Conservation (phyloP, 2,797 vertebrate species). For the Neostethus bicornis region DNA sequence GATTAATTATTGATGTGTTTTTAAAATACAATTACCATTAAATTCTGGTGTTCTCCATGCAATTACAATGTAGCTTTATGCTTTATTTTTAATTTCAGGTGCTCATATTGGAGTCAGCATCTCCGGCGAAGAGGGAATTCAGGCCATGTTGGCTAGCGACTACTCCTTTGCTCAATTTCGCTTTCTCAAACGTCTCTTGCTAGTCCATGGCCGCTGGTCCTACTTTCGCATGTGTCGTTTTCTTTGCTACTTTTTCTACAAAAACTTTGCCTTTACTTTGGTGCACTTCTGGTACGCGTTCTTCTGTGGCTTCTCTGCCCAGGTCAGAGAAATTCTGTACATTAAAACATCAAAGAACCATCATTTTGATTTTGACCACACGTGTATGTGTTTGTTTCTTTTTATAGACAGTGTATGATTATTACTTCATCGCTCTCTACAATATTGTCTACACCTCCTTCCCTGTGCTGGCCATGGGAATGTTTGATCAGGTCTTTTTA, state of each 20-base stretch:
- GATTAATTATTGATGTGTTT: no score
- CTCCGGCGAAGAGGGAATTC: constrained; percentile 95
- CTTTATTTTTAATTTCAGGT: constrained; percentile 65
- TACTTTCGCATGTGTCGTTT: constrained; percentile 98
- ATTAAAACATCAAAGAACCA: background rate
- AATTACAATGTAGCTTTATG: background rate
- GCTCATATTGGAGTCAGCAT: constrained; percentile 95
- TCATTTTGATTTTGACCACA: constrained; percentile 9
- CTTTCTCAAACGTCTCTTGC: constrained; percentile 91
- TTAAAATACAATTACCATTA: no score
- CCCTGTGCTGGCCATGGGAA: constrained; percentile 95
- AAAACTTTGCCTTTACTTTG: constrained; percentile 99
- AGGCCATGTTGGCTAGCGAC: constrained; percentile 91
- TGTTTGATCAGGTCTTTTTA: constrained; percentile 91
- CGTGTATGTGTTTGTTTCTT: constrained; percentile 24
- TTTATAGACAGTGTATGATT: constrained; percentile 87
- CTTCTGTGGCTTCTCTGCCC: constrained; percentile 96
- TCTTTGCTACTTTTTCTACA: constrained; percentile 98
- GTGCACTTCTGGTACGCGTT: constrained; percentile 99
- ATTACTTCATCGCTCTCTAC: constrained; percentile 95
- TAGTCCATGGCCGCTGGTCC: constrained; percentile 96
- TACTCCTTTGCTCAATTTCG: constrained; percentile 97
- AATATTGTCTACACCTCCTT: constrained; percentile 97
- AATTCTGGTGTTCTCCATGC: background rate
- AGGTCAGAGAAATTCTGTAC: constrained; percentile 76